phyloP scores from a whole-genome alignment of 2,888 invertebrate species.

The Halictus ligatus region DNA sequence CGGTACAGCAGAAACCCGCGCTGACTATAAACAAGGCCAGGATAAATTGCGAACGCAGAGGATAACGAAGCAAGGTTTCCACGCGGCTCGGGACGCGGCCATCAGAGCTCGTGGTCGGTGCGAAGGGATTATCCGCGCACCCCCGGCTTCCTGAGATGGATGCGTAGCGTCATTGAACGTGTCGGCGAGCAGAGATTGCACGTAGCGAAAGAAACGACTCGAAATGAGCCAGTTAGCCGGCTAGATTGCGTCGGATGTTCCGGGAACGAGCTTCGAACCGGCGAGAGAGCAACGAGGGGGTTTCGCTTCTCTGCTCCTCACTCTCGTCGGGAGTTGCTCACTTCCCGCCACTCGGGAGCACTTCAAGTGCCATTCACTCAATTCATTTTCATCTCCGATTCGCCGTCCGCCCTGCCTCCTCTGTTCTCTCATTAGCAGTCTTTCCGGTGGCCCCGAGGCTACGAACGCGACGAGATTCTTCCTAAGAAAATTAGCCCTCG shows the following conservation, averaged over 20 bases:
- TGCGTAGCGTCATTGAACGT: neutral
- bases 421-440: constrained; percentile 81
- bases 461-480: constrained; percentile 70
- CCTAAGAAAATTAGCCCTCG: constrained; percentile 79
- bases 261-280: constrained; percentile 59
- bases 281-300: constrained; percentile 46
- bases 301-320: constrained; percentile 39
- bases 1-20: neutral
- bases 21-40: neutral
- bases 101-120: neutral
- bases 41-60: constrained; percentile 1
- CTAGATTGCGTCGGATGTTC: constrained; percentile 67
- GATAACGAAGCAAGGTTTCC: constrained; percentile 3
- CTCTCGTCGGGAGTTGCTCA: constrained; percentile 79
- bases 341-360: constrained; percentile 83
- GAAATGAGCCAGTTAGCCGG: constrained; percentile 48
- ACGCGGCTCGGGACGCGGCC: neutral
- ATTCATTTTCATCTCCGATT: constrained; percentile 84
- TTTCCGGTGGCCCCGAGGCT: constrained; percentile 79
- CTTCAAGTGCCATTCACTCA: constrained; percentile 82
- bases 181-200: neutral
- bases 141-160: neutral
- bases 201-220: constrained; percentile 19
- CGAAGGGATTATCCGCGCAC: neutral
- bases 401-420: constrained; percentile 78